phyloP scores from a whole-genome alignment of 2,113 vertebrate species.

The Chaetodon trifascialis region DNA sequence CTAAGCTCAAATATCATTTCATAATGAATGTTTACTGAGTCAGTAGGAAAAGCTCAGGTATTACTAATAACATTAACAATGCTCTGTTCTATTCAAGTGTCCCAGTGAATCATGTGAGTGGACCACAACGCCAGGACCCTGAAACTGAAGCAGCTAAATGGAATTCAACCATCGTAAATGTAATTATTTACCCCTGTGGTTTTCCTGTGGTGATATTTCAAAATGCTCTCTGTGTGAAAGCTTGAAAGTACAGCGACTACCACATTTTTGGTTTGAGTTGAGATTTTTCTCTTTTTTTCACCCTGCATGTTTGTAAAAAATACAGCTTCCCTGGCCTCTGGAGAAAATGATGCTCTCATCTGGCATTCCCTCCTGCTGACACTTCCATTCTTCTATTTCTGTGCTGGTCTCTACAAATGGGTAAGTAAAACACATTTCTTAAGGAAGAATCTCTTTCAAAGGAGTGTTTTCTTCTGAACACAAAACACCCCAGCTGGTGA shows the following conservation, averaged over 20 bases:
- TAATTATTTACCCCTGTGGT: background rate
- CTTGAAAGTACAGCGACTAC: too few species aligned
- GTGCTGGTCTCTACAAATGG: background rate
- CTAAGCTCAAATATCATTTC: too few species aligned
- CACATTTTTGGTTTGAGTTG: background rate
- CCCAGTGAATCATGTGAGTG: too few species aligned
- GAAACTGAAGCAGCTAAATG: too few species aligned
- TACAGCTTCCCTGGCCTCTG: background rate
- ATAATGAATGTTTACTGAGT: too few species aligned
- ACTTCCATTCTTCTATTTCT: background rate
- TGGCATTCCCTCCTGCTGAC: background rate
- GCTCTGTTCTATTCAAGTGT: too few species aligned
- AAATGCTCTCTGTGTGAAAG: background rate
- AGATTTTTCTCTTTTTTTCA: background rate
- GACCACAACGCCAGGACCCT: too few species aligned
- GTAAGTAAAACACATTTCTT: background rate
- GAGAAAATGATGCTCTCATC: background rate
- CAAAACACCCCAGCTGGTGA: background rate
- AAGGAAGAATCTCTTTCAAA: background rate
- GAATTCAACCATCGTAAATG: background rate
- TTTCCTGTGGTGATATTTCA: background rate
- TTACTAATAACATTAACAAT: too few species aligned
- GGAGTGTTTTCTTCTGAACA: too few species aligned
- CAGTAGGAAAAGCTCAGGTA: too few species aligned
- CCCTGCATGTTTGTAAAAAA: background rate